These are phyloP conservation scores for Pollachius pollachius DNA, from an alignment of 2,113 vertebrate genomes.

Conservation along the genomic window DNA sequence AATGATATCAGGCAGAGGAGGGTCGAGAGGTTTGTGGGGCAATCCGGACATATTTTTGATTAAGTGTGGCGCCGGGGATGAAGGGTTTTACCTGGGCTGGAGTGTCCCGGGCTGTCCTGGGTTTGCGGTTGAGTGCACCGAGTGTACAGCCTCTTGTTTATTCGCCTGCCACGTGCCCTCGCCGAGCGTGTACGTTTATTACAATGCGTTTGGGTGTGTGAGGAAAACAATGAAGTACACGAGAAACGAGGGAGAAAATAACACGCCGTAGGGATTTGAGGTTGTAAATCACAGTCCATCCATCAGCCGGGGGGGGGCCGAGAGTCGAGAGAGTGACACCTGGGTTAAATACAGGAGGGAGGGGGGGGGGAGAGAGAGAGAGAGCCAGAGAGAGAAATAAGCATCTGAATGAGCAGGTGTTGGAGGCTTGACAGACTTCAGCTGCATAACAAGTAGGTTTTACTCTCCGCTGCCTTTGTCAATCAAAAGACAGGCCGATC, in stretches of 20 bases:
- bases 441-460: constrained; percentile 73
- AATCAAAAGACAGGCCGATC: constrained; percentile 61
- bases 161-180: too few species aligned
- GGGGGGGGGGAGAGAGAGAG: too few species aligned
- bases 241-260: constrained; percentile 15
- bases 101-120: too few species aligned
- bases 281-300: background rate
- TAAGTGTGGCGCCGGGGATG: background rate
- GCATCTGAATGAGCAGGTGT: constrained; percentile 69
- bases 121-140: constrained; percentile 2
- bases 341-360: constrained; percentile 46
- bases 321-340: constrained; percentile 16
- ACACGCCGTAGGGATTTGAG: too few species aligned
- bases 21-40: constrained; percentile 17
- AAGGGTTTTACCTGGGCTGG: too few species aligned
- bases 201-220: constrained; percentile 4
- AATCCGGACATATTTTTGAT: constrained; percentile 32
- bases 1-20: constrained; percentile 39
- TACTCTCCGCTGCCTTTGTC: constrained; percentile 62
- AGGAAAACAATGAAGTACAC: constrained; percentile 31
- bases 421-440: constrained; percentile 71
- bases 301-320: too few species aligned
- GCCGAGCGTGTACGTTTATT: background rate
- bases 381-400: constrained; percentile 54
- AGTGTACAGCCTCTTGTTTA: constrained; percentile 34